A percentile compares a stretch with the other conserved stretches of the same genome.
Conservation (phyloP, 1,140 invertebrate genomes). For the Trichonephila inaurata region DNA sequence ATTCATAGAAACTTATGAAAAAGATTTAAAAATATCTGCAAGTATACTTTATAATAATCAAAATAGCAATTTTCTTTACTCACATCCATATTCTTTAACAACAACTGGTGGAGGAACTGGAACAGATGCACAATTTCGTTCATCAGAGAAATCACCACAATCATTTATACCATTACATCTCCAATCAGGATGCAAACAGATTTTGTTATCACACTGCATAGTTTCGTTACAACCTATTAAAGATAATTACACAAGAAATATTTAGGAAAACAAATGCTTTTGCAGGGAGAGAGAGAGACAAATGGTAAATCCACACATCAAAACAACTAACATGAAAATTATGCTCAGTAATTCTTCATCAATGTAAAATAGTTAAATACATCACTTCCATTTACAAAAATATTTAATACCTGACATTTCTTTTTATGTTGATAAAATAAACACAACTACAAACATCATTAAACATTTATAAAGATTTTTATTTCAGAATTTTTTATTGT, state of each 20-base stretch:
- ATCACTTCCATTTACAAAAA: too few species aligned
- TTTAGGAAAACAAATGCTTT: background rate
- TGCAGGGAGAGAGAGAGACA: too few species aligned
- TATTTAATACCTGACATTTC: too few species aligned
- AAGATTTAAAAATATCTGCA: background rate
- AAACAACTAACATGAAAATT: too few species aligned
- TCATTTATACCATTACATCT: conserved; percentile 77
- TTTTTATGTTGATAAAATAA: too few species aligned
- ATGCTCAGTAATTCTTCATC: too few species aligned
- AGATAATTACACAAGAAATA: background rate
- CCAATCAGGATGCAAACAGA: conserved; percentile 77
- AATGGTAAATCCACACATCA: too few species aligned
- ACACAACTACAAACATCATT: too few species aligned
- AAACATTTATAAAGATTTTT: too few species aligned
- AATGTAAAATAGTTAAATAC: too few species aligned
- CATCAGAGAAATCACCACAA: conserved; percentile 78
- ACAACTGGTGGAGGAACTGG: conserved; percentile 31
- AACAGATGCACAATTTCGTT: conserved; percentile 70
- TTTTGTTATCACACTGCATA: conserved; percentile 74
- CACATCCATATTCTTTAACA: conserved; percentile 22
- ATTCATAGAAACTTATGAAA: background rate
- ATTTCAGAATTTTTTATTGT: too few species aligned
- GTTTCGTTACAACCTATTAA: conserved; percentile 57
- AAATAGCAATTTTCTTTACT: background rate
- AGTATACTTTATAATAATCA: background rate